A percentile compares a stretch with the other conserved stretches of the same genome.
phyloP scores from a whole-genome alignment of 2,888 invertebrate genomes.

The Notodonta dromedarius region DNA sequence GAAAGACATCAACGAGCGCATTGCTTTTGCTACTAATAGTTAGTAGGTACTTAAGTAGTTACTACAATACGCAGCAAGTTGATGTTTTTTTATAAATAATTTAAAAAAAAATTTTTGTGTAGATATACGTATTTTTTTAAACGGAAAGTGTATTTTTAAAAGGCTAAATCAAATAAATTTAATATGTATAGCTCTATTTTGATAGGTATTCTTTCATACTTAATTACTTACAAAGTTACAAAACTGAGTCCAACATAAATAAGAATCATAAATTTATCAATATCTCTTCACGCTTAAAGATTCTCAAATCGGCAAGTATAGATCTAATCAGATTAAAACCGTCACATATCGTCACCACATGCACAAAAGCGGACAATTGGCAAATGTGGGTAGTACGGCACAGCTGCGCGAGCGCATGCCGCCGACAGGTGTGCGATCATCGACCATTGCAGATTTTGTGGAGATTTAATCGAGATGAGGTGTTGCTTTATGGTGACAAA shows the following conservation, averaged over 20 bases:
- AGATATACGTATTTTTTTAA: no score
- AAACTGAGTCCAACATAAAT: background rate
- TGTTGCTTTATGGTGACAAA: background rate
- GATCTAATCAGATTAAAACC: conserved; percentile 4
- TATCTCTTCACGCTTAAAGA: background rate
- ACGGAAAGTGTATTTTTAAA: no score
- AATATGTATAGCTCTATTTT: no score
- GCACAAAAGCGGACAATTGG: conserved; percentile 7
- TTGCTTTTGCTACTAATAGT: background rate
- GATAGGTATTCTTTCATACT: no score
- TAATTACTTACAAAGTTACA: background rate
- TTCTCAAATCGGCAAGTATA: conserved; percentile 1
- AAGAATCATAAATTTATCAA: background rate
- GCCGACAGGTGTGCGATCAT: conserved; percentile 26
- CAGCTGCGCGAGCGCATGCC: conserved; percentile 39
- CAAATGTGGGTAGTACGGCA: conserved; percentile 14
- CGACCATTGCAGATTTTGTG: conserved; percentile 3
- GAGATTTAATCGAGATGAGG: background rate
- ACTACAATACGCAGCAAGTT: background rate
- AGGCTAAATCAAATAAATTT: no score
- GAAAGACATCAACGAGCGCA: conserved; percentile 73
- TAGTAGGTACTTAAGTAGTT: background rate
- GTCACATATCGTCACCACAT: conserved; percentile 1
- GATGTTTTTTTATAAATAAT: no score
- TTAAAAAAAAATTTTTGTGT: no score